Evolutionary conservation across 2,888 invertebrate genomes (phyloP), one percentile per base, ranked within the genome.

Genomic region (Chelonus formosanus): DNA sequence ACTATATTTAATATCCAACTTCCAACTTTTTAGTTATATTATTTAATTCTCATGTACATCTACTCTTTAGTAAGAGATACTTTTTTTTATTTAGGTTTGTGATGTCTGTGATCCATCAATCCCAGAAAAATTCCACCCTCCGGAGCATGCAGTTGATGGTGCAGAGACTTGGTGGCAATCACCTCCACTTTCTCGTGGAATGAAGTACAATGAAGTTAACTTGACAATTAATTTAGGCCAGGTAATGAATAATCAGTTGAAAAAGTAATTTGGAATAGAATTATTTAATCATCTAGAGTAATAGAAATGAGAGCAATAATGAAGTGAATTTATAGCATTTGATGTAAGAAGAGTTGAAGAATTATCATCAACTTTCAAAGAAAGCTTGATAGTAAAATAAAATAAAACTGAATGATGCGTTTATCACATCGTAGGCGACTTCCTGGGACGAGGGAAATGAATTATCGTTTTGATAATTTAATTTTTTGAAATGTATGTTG

Each of bases 81-180:
- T 40, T 40, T 6, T 40, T 5, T 40, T 40, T 3, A 5, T 5
- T 40, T 40, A 98, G 93, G 93, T 95, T 75, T 99, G 98, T 85
- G 98, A 97, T 84, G 89, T 90, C 73, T 98, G 98, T 82, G 93
- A 96, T 84, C 90, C 91, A 32, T 88, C 87, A 36, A 88, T 88
- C 73, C 90, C 91, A 6, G 90, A 90, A 65, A 92, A 92, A 84
- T 89, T 87, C 76, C 98, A 98, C 85, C 95, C 95, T 0, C 92
- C 97, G 0, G 91, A 93, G 80, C 92, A 91, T 84, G 98, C 98
- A 3, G 96, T 96, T 73, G 98, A 99, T 82, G 97, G 97, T n/a
- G 92, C 92, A 83, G 95, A 96, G 84, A 91, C 92, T 52, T 97
- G 97, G 95, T 99, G 98, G 98, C 98, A 98, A 87, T 96, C 96